These are phyloP conservation scores for Cheiracanthium punctorium DNA, from an alignment of 2,888 invertebrate species.

Conservation along the genomic window DNA sequence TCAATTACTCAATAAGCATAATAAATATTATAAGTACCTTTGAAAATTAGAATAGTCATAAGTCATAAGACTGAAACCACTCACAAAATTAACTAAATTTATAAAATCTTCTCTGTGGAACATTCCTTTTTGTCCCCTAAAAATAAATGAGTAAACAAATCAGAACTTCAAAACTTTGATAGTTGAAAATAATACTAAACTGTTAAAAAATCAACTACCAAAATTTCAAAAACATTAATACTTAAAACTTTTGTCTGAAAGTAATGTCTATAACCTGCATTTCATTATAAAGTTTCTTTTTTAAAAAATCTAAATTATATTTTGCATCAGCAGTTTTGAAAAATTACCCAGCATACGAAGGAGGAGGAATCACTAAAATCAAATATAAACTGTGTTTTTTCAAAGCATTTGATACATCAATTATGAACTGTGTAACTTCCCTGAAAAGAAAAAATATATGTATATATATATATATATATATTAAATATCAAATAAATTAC, in stretches of 20 bases:
- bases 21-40: slow-evolving; percentile 78
- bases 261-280: too few relatives aligned
- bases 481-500: too few relatives aligned
- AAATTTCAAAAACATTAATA: too few relatives aligned
- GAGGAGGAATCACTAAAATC: slow-evolving; percentile 89
- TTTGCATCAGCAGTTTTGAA: too few relatives aligned
- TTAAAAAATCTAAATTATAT: too few relatives aligned
- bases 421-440: slow-evolving; percentile 75
- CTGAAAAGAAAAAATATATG: slow-evolving; percentile 73
- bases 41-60: slow-evolving; percentile 92
- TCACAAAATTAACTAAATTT: slow-evolving; percentile 84
- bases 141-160: neutral
- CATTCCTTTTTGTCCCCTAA: slow-evolving; percentile 78
- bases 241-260: too few relatives aligned
- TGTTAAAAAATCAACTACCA: too few relatives aligned
- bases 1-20: too few relatives aligned
- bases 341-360: slow-evolving; percentile 75
- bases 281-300: too few relatives aligned
- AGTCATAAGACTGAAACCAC: slow-evolving; percentile 96
- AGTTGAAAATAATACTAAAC: too few relatives aligned
- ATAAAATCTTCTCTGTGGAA: slow-evolving; percentile 87
- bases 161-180: too few relatives aligned
- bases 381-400: slow-evolving; percentile 71
- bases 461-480: too few relatives aligned
- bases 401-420: slow-evolving; percentile 72